phyloP scores from a whole-genome alignment of 1,140 invertebrate species.

The Solen grandis region DNA sequence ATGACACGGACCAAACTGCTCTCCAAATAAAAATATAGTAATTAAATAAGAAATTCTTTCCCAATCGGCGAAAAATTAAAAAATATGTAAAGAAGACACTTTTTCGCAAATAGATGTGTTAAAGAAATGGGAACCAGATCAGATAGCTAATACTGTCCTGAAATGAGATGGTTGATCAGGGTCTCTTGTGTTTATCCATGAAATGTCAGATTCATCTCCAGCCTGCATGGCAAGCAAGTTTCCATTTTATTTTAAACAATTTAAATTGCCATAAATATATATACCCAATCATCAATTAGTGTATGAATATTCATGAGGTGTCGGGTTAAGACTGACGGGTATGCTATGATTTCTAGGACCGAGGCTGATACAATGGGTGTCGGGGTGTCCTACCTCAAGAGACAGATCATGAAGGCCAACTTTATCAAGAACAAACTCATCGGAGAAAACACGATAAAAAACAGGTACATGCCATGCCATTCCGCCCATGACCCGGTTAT shows the following conservation, averaged over 20 bases:
- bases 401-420: not conserved
- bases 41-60: no score
- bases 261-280: not conserved
- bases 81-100: no score
- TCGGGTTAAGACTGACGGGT: no score
- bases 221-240: not conserved
- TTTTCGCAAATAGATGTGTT: no score
- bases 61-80: no score
- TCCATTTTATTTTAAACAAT: not conserved
- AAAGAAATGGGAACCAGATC: no score
- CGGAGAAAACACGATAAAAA: not conserved
- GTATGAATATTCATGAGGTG: not conserved
- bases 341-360: not conserved
- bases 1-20: no score
- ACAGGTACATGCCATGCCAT: not conserved
- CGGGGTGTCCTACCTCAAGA: not conserved
- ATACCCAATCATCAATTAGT: not conserved
- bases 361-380: not conserved
- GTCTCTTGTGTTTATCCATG: not conserved
- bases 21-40: no score
- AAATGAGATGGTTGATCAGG: no score
- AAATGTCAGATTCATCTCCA: not conserved
- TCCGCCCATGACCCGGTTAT: no score
- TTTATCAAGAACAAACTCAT: not conserved
- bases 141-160: no score